A percentile compares a stretch with the other conserved stretches of the same genome.
phyloP scores from a whole-genome alignment of 2,888 invertebrate genomes.

The Acanthosepion esculentum region DNA sequence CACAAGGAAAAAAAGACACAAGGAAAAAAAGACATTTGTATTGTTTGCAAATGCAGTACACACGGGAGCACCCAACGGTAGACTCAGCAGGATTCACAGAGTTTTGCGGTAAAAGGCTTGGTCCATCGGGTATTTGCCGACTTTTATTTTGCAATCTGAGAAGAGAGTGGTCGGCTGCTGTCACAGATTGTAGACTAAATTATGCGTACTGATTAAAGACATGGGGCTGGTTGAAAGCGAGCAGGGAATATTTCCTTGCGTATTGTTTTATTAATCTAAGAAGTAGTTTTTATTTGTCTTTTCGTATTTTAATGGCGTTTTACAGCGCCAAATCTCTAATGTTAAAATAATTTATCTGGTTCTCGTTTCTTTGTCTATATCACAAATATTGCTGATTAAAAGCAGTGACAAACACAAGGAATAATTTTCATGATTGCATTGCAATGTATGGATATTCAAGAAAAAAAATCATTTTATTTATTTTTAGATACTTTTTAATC shows the following conservation, averaged over 20 bases:
- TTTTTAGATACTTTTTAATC: too few relatives aligned
- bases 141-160: neutral
- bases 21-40: constrained; percentile 3
- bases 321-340: neutral
- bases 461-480: too few relatives aligned
- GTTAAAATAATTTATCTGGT: neutral
- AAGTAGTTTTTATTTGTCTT: neutral
- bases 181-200: neutral
- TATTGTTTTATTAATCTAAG: neutral
- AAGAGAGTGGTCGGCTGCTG: neutral
- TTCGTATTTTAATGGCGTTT: neutral
- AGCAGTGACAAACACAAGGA: neutral
- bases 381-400: neutral
- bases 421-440: too few relatives aligned
- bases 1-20: neutral
- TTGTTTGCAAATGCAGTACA: constrained; percentile 33
- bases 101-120: neutral
- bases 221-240: neutral
- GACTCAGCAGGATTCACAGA: neutral
- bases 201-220: neutral
- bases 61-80: neutral
- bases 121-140: constrained; percentile 4
- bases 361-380: neutral
- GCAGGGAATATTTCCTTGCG: neutral
- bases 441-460: too few relatives aligned